phyloP scores from a whole-genome alignment of 2,113 vertebrate genomes.

The Cololabis saira region DNA sequence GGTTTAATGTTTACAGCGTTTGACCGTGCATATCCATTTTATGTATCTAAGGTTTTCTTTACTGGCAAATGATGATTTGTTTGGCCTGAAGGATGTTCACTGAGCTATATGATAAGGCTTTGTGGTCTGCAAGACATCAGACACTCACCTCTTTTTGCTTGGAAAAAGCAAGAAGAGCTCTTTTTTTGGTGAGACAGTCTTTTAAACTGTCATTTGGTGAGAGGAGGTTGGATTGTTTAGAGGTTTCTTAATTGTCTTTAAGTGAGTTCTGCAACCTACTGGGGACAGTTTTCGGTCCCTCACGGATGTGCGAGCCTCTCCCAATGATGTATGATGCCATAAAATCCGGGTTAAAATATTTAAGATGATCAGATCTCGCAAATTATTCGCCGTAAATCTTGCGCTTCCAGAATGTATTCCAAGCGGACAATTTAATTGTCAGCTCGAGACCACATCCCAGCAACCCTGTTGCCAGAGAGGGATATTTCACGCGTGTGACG shows the following conservation, averaged over 20 bases:
- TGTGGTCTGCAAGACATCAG: conserved; percentile 11
- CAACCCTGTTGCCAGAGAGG: conserved; percentile 67
- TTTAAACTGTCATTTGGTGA: conserved; percentile 1
- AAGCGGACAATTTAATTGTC: conserved; percentile 73
- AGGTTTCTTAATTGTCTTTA: conserved; percentile 62
- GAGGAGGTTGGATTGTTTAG: conserved; percentile 35
- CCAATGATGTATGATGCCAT: conserved; percentile 68
- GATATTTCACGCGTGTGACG: conserved; percentile 64
- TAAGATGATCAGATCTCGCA: conserved; percentile 63
- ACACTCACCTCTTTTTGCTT: conserved; percentile 3
- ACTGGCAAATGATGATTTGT: conserved; percentile 14
- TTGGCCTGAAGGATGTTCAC: conserved; percentile 6
- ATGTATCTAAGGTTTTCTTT: conserved; percentile 22
- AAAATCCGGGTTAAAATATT: conserved; percentile 64
- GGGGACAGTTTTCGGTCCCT: conserved; percentile 53
- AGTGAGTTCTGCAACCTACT: conserved; percentile 72
- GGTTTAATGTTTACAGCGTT: conserved; percentile 61
- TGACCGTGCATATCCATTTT: conserved; percentile 42
- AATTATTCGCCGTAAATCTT: conserved; percentile 70
- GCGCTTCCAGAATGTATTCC: conserved; percentile 61
- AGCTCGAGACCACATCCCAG: conserved; percentile 73
- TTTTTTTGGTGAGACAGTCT: neutral
- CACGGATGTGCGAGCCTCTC: conserved; percentile 32
- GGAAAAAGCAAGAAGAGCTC: conserved; percentile 11
- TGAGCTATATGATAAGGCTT: conserved; percentile 6